phyloP scores from a whole-genome alignment of 1,140 invertebrate genomes.

The Ephestia elutella region DNA sequence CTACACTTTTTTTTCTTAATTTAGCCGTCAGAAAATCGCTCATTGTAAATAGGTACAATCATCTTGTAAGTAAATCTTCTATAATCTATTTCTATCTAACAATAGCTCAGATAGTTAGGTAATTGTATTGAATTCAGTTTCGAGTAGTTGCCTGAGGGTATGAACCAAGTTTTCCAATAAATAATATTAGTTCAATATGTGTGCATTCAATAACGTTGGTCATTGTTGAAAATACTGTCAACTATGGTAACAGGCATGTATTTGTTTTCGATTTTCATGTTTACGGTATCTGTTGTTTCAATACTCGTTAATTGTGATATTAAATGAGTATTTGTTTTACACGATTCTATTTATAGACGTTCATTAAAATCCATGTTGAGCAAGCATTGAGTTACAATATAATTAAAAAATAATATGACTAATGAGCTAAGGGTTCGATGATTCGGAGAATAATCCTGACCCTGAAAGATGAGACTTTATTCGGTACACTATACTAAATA shows the following conservation, averaged over 20 bases:
- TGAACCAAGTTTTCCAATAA: conserved; percentile 2
- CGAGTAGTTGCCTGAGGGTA: neutral
- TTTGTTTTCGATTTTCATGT: neutral
- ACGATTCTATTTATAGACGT: neutral
- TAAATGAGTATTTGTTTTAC: conserved; percentile 4
- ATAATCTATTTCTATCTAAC: neutral
- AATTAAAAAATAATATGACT: too few species aligned
- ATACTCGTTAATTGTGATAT: neutral
- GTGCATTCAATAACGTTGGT: neutral
- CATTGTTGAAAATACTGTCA: neutral
- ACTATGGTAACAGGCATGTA: neutral
- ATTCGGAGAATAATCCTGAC: too few species aligned
- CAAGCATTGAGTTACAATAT: neutral
- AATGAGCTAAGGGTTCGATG: too few species aligned
- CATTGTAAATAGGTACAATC: too few species aligned
- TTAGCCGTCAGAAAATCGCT: too few species aligned
- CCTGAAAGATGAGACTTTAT: too few species aligned
- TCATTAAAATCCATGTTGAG: too few species aligned
- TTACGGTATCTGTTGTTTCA: neutral
- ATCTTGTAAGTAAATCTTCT: too few species aligned
- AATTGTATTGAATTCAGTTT: neutral
- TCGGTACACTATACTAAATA: too few species aligned
- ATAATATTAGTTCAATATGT: neutral
- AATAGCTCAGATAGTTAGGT: neutral
- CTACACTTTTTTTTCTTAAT: too few species aligned